Conservation (phyloP, 1,140 invertebrate genomes). For the Hylaeus anthracinus region DNA sequence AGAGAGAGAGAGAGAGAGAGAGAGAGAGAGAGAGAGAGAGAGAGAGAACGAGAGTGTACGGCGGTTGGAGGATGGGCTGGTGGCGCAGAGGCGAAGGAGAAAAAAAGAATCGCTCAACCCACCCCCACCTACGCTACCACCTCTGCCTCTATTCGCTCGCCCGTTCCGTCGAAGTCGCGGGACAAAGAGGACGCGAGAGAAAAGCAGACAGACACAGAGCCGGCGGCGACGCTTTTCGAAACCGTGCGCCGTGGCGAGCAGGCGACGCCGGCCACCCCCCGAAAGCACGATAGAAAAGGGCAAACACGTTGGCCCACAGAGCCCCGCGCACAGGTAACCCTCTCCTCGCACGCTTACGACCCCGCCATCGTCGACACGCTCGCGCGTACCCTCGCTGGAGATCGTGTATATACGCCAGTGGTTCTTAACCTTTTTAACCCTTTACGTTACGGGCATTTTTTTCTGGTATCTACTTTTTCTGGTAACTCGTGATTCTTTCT, state of each 20-base stretch:
- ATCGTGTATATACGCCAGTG: not conserved
- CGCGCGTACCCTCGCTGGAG: not conserved
- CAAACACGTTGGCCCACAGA: constrained; percentile 49
- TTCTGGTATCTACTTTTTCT: no score
- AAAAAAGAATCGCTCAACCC: constrained; percentile 20
- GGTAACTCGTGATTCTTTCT: no score
- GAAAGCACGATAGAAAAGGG: constrained; percentile 50
- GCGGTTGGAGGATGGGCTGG: constrained; percentile 17
- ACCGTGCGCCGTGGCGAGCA: constrained; percentile 24
- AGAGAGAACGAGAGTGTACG: not conserved
- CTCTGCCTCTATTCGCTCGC: not conserved
- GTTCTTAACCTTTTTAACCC: no score
- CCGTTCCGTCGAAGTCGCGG: constrained; percentile 34
- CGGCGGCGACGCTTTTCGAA: constrained; percentile 38
- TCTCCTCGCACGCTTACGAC: constrained; percentile 3
- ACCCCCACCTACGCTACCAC: not conserved
- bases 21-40: not conserved
- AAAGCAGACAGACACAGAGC: not conserved
- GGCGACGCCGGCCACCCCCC: constrained; percentile 28
- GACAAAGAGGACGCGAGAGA: constrained; percentile 31
- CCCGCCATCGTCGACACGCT: not conserved
- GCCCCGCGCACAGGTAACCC: constrained; percentile 31
- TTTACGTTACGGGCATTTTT: no score
- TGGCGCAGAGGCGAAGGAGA: constrained; percentile 41
- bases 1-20: not conserved